Evolutionary conservation across 2,888 invertebrate species (phyloP), one percentile per base, ranked within the genome.

Genomic region (Stenurella melanura): DNA sequence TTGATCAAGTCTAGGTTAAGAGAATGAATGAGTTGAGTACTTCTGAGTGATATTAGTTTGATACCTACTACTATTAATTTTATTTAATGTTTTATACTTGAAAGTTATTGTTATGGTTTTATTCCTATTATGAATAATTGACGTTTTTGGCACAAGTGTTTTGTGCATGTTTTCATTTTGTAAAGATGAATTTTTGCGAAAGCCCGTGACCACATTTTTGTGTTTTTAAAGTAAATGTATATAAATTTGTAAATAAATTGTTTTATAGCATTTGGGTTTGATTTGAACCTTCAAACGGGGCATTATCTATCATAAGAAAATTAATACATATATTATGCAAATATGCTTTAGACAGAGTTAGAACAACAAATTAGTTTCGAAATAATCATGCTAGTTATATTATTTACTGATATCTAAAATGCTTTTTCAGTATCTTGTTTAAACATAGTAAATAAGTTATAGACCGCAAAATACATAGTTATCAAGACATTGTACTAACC

Each of bases 21-120:
- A 34, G 70, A 3, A 61, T 50, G 63, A 60, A 30, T 63, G 70
- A 15, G 34, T 34, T 21, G 61, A 42, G 18, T 60, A 34, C 38
- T 21, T 73, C 61, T 75, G 75, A 69, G 70, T 76, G 76, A 76
- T 76, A 76, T 76, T 76, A 76, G 76, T 42, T 42, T 12, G 50
- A 50, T 50, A 50, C 15, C 18, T 73, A 67, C 26, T 63, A 50
- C 50, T 73, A 64, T 66, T 75, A 73, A 76, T 64, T 75, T 57
- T 67, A 63, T 66, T 73, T 71, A 71, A 71, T 76, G 26, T 73
- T 67, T 68, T 74, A 26, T 69, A 60, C 15, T 56, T 34, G n/a
- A 26, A 60, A 21, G 17, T 21, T 42, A 34, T 15, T n/a, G 21
- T 57, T 30, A 30, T 69, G 68, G 18, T 26, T 26, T 70, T 50